Evolutionary conservation across 2,888 invertebrate genomes (phyloP).

Genomic region (Stegana nigrithorax): DNA sequence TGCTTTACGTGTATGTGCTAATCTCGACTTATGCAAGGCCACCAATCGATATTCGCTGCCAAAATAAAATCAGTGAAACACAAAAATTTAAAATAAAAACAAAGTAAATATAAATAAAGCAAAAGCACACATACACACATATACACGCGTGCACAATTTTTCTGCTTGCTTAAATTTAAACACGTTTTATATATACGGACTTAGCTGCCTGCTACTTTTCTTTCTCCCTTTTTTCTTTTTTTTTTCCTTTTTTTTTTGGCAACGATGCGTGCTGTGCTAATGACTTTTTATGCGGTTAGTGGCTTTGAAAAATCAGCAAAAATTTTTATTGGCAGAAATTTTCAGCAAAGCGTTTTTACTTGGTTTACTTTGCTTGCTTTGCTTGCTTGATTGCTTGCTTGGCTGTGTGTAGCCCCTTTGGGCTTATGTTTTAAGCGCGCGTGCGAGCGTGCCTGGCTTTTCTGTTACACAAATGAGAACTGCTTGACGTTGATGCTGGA

Average conservation of each 20-base stretch:
- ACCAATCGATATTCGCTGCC: conserved; percentile 57
- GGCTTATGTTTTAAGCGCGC: conserved; percentile 2
- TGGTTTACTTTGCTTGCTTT: neutral
- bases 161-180: neutral
- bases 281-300: conserved; percentile 18
- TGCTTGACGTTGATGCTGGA: conserved; percentile 54
- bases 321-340: no score
- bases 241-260: neutral
- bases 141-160: neutral
- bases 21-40: conserved; percentile 63
- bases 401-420: conserved; percentile 3
- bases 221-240: neutral
- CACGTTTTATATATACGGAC: no score
- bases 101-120: neutral
- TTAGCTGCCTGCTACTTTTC: neutral
- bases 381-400: conserved; percentile 7
- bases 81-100: conserved; percentile 22
- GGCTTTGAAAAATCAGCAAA: conserved; percentile 4
- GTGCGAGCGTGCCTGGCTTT: conserved; percentile 30
- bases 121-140: neutral
- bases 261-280: conserved; percentile 6
- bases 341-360: no score
- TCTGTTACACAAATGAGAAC: neutral
- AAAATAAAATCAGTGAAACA: no score
- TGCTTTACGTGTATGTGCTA: conserved; percentile 34